Percentiles rank a stretch among this genome's conserved stretches.
Conservation (phyloP, 2,888 invertebrate species). For the Eristalinus aeneus region DNA sequence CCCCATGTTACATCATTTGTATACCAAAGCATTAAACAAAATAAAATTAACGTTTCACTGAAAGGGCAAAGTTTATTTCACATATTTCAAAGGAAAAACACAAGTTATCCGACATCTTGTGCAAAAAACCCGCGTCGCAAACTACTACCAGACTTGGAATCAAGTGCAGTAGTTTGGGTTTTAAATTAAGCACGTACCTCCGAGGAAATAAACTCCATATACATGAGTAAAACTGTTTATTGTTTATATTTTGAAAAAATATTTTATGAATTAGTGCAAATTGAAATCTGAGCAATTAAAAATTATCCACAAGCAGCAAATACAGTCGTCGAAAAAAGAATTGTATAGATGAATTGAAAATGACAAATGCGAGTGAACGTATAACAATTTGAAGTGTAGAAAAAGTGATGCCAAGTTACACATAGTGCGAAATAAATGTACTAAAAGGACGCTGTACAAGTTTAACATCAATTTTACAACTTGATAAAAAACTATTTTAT, state of each 20-base stretch:
- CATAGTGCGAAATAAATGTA: not conserved
- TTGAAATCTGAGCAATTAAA: not conserved
- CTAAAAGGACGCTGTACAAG: no score
- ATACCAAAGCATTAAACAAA: not conserved
- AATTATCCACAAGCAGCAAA: not conserved
- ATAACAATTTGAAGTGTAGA: not conserved
- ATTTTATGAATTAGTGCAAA: not conserved
- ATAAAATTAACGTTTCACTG: not conserved
- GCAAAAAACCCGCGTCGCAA: conserved; percentile 8
- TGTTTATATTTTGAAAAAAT: not conserved
- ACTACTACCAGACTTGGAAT: not conserved
- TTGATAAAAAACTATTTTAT: no score
- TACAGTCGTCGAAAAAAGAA: not conserved
- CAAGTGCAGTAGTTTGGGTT: not conserved
- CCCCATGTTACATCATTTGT: not conserved
- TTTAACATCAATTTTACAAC: no score
- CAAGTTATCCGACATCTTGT: conserved; percentile 38
- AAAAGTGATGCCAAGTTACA: conserved; percentile 15
- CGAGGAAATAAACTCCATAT: not conserved
- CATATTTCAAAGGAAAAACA: conserved; percentile 6
- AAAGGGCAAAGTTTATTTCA: not conserved
- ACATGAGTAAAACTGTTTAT: conserved; percentile 7
- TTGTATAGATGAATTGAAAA: not conserved
- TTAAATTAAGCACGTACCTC: conserved; percentile 53
- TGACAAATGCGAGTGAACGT: not conserved